Conservation (phyloP, 2,888 invertebrate genomes). For the Ecliptopera silaceata region DNA sequence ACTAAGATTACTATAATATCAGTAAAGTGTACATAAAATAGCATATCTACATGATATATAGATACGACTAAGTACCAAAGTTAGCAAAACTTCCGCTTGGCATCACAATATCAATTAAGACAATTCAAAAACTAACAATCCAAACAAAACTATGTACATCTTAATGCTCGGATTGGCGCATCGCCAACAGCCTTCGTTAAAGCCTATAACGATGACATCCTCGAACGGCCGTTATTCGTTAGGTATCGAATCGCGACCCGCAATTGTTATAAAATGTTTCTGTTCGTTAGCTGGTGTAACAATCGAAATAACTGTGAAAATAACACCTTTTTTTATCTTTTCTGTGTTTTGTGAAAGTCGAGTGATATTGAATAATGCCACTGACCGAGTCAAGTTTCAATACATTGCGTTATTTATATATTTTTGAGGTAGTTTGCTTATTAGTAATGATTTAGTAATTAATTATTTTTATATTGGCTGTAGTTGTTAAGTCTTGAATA, state of each 20-base stretch:
- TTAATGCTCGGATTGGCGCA: conserved; percentile 34
- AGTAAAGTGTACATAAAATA: too few relatives aligned
- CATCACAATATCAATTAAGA: conserved; percentile 22
- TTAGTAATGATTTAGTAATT: too few relatives aligned
- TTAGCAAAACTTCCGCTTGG: background rate
- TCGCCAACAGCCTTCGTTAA: conserved; percentile 37
- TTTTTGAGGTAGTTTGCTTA: too few relatives aligned
- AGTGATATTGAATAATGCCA: too few relatives aligned
- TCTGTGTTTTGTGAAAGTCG: background rate
- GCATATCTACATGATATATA: too few relatives aligned
- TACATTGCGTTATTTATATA: too few relatives aligned
- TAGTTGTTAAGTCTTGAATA: too few relatives aligned
- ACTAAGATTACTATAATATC: too few relatives aligned
- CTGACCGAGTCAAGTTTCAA: too few relatives aligned
- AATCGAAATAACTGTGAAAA: conserved; percentile 17
- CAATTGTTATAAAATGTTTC: conserved; percentile 31
- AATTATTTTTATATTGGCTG: too few relatives aligned
- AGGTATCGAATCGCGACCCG: conserved; percentile 20
- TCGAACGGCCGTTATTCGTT: conserved; percentile 26
- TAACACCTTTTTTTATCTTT: conserved; percentile 10
- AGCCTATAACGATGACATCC: conserved; percentile 32
- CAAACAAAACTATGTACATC: conserved; percentile 27
- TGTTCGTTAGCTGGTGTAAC: conserved; percentile 30
- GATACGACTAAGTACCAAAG: background rate
- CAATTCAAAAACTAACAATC: conserved; percentile 23